Evolutionary conservation across 2,113 vertebrate genomes (phyloP), one percentile per base, ranked within the genome.

Genomic region (Calypte anna): DNA sequence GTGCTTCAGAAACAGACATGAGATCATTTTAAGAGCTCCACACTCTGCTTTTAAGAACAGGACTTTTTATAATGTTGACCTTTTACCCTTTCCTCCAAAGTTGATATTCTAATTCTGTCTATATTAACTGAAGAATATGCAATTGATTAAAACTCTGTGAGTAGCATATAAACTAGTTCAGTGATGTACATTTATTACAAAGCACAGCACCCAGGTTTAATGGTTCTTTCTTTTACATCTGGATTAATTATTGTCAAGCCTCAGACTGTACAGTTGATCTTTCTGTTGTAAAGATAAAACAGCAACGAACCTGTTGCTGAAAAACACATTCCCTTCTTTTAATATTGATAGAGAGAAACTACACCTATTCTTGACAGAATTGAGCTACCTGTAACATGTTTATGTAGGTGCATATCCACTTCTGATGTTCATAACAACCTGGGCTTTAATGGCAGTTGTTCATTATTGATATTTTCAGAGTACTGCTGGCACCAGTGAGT

Each of bases 71-170:
- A 50, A 36, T 8, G 22, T 9, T 11, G 27, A 21, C 15, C 4
- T 93, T 84, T 68, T 55, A 63, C 46, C 3, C 6, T 86, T 80
- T 83, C 67, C 59, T 74, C 48, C 12, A 57, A 80, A 59, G 2
- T 30, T 70, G 31, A 48, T 90, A 12, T 83, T 76, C 55, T 66
- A 54, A 38, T 76, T 82, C 6, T 66, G 46, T 23, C 28, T 83
- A 2, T 74, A 55, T 55, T 86, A 80, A 87, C 33, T 86, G 84
- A 75, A 92, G 22, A 33, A 61, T 87, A 73, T 22, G 38, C 2
- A 3, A 54, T 48, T 23, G 46, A 11, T 77, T 82, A 36, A 0
- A 0, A 28, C 23, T 30, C 24, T 30, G 9, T 27, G 7, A 73
- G 14, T 82, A n/a, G 77, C 33, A 27, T n/a, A 33, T 66, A 58